Conservation (phyloP, 2,888 invertebrate species). For the Callinectes sapidus region DNA sequence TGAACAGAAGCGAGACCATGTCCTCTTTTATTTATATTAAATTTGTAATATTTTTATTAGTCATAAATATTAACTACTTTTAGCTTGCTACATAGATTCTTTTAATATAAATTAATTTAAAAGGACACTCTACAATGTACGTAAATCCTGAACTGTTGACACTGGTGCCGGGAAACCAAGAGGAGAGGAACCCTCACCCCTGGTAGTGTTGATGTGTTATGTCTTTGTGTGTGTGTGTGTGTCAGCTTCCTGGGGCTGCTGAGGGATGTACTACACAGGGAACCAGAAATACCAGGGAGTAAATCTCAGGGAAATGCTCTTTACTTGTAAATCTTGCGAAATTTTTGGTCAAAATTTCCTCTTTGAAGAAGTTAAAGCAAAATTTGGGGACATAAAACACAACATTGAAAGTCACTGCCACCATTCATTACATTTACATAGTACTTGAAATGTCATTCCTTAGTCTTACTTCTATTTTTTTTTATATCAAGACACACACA, state of each 20-base stretch:
- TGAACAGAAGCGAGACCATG: conserved; percentile 30
- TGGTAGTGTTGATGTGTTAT: not conserved
- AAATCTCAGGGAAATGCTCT: not conserved
- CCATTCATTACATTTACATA: not conserved
- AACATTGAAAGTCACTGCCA: not conserved
- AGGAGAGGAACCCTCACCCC: not conserved
- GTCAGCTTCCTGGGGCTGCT: conserved; percentile 4
- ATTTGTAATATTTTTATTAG: conserved; percentile 19
- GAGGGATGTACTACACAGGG: not conserved
- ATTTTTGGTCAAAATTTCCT: not conserved
- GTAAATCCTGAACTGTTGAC: conserved; percentile 23
- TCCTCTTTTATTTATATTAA: conserved; percentile 15
- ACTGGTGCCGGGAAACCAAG: not conserved
- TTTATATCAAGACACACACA: not conserved
- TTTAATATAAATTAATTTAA: conserved; percentile 21
- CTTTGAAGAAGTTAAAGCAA: not conserved
- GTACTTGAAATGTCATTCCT: not conserved
- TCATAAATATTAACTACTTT: conserved; percentile 30
- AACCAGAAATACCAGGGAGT: conserved; percentile 8
- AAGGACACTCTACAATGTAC: conserved; percentile 24
- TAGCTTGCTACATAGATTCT: conserved; percentile 44
- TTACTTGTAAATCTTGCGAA: not conserved
- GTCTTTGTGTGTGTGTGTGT: not conserved
- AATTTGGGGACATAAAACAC: not conserved
- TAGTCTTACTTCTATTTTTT: not conserved